Percentiles rank a stretch among this genome's conserved stretches.
Conservation (phyloP, 2,888 invertebrate species). For the Philonicus albiceps region DNA sequence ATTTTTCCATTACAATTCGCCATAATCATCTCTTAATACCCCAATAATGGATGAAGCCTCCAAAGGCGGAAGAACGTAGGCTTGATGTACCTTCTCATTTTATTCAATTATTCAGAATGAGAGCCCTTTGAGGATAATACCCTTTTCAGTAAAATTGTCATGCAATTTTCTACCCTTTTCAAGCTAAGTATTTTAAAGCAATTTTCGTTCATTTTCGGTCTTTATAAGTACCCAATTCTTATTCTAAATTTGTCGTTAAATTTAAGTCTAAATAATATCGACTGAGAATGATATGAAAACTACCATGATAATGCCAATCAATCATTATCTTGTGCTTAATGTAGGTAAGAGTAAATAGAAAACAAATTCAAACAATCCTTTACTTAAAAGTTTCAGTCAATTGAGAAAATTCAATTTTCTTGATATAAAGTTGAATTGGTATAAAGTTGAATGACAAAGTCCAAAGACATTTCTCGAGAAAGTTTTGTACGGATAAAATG, state of each 20-base stretch:
- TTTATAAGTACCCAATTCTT: neutral
- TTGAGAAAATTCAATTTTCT: neutral
- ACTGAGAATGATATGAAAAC: neutral
- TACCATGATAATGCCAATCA: neutral
- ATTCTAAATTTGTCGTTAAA: neutral
- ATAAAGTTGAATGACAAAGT: neutral
- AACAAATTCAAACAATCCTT: neutral
- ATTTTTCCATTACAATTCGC: constrained; percentile 9
- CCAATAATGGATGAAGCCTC: neutral
- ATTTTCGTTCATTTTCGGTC: neutral
- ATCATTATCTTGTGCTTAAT: neutral
- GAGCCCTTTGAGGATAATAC: neutral
- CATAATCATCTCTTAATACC: constrained; percentile 30
- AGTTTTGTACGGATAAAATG: neutral
- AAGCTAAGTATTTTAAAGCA: neutral
- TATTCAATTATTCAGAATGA: neutral
- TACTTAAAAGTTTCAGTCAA: neutral
- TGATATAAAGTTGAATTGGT: neutral
- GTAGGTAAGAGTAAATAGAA: neutral
- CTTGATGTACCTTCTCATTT: neutral
- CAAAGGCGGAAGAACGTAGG: neutral
- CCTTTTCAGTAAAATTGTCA: neutral
- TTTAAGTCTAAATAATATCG: neutral
- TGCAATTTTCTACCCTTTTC: neutral
- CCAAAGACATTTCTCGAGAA: neutral